Base-by-base conservation (phyloP, 2,888 invertebrate genomes). In the Ectropis crepuscularia region DNA sequence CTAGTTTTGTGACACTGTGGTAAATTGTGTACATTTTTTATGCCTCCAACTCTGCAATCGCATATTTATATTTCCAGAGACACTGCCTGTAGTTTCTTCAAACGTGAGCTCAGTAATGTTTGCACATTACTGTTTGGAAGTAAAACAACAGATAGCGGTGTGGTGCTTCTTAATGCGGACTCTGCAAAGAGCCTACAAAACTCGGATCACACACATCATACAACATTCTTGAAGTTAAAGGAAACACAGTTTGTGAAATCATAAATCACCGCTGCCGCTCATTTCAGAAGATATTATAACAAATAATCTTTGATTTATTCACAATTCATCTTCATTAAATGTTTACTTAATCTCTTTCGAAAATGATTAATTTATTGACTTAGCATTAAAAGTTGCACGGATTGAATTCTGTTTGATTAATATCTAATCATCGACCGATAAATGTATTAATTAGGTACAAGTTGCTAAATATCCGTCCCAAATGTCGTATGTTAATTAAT, bases 401-500 rank as follows among this genome's bases (percentile, higher is more conserved):
- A 42, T 11, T 55, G 12, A 57, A 7, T 45, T 53, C 47, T 53
- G 57, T 59, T 60, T 57, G 55, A 66, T 64, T 61, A 42, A 50
- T 50, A 6, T 11, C 38, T 50, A 49, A 45, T 68, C 48, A 64
- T 64, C 41, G 53, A 53, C 39, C 45, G 57, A 51, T 57, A 58
- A 55, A 57, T 53, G 46, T 46, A 59, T 68, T 70, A 55, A 70
- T 70, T 63, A 59, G 41, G 6, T 50, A 49, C 43, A 61, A 53
- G 54, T 68, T 65, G 53, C 58, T 37, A 57, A 51, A 61, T 62
- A 57, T 67, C 57, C 59, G 63, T 61, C 11, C 49, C 37, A 10
- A 63, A 70, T 68, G 58, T 62, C 62, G 53, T 53, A 68, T 70
- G 64, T 53, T 48, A 64, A 70, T 70, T 70, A 54, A 50, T 36